Evolutionary conservation across 2,888 invertebrate species (phyloP), one percentile per base, ranked within the genome.

Genomic region (Tenthredo notha): DNA sequence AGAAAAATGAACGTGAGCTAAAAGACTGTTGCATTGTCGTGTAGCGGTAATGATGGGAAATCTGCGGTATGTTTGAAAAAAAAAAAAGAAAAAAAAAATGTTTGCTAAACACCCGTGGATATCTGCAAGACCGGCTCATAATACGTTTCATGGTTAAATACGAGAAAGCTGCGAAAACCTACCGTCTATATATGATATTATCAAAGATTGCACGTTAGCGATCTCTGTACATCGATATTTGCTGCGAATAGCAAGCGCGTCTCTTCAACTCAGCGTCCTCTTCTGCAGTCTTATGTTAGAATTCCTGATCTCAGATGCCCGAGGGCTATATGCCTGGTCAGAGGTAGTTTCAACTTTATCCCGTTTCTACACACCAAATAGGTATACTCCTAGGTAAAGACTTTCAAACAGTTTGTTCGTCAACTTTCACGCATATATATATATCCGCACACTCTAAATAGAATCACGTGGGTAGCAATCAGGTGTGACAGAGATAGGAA

Each of bases 31-130:
- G 54, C 80, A 82, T 58, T 50, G 72, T 58, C 84, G 87, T 87
- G 88, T 15, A 15, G 88, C 89, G 90, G 90, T 89, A 87, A 87
- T 86, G 87, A 90, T 90, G 90, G 88, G 90, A 91, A 82, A 61
- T 54, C 18, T 25, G 21, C 37, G 54, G 29, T 47, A 25, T 29
- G 61, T 21, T 37, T 25, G 1, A 80, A 37, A 5, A 21, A 58
- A 10, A 33, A 33, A 33, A 33, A 33, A 33, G 2, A 33, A 33
- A 78, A 54, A 29, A 33, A 91, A 89, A 87, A 33, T 29, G 74
- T 74, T 61, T 21, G 21, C 80, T 61, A 80, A 80, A 80, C 21
- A 80, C 80, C 61, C 21, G 61, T 77, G 37, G 54, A 43, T 25
- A 40, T 25, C 21, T 25, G 43, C 74, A 25, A 15, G 15, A 43